These are phyloP conservation scores for Rallus limicola DNA, from an alignment of 2,113 vertebrate species.

Conservation along the genomic window DNA sequence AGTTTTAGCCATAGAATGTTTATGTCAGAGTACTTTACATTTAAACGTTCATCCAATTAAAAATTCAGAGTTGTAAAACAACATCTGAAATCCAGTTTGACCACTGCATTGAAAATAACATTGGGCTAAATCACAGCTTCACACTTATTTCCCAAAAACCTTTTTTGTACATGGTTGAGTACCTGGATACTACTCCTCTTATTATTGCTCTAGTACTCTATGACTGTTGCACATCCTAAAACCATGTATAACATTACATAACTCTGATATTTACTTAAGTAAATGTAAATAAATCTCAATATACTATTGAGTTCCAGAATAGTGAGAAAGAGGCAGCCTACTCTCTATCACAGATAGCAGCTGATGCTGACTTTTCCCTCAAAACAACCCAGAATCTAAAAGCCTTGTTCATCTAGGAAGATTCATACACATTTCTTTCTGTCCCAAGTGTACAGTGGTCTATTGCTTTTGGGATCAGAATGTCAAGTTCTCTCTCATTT, in stretches of 20 bases:
- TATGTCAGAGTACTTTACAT: neutral
- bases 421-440: neutral
- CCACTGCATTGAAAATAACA: neutral
- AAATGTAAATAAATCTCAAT: neutral
- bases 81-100: neutral
- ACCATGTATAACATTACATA: neutral
- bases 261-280: neutral
- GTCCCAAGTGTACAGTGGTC: neutral
- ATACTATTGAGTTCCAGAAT: neutral
- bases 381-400: neutral
- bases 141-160: neutral
- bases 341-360: neutral
- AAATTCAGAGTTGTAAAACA: neutral
- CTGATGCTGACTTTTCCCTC: neutral
- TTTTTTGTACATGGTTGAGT: neutral
- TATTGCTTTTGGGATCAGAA: neutral
- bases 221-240: neutral
- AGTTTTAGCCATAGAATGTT: neutral
- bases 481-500: neutral
- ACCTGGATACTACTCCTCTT: neutral
- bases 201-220: neutral
- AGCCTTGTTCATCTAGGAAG: neutral
- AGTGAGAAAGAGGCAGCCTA: slow-evolving; percentile 19
- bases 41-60: neutral
- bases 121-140: neutral